Base-by-base conservation (phyloP, 92 coral and sea anemone species). In the Phenganax marumi region DNA sequence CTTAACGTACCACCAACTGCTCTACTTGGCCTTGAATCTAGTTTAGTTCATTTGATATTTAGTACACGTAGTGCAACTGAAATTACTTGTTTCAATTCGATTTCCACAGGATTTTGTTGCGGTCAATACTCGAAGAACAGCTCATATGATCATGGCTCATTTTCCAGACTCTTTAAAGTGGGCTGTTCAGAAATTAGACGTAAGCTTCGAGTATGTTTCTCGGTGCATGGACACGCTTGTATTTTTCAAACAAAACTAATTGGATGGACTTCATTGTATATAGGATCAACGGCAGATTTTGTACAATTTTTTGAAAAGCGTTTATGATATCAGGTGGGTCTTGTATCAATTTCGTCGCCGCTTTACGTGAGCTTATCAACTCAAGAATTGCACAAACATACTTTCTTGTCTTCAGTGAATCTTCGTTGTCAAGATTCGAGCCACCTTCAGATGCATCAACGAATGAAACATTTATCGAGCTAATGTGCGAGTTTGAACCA, bases 401-500 rank as follows among this genome's bases (percentile, higher is more conserved):
- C 43, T 22, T 43, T 70, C 5, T 17, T 48, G 5, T 70, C 9
- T 47, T 55, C 62, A 86, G 89, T 68, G 84, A 89, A 25, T 55
- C 91, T 10, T 89, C 90, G 19, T 84, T 87, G 18, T 80, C 84
- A 17, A 90, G 90, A 50, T 91, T 82, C 12, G 98, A 95, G 50
- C 82, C 84, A 51, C 84, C 87, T 0, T 92, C 98, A 10, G 98
- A 92, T 52, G 95, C 91, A 0, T 89, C 93, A 52, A 90, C 91
- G 17, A 97, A 95, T 64, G 98, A 95, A 88, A 89, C 82, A 82
- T 95, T 92, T 87, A 95, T 95, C 63, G 95, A 95, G 62, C 73
- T 95, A 88, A 95, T 95, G 98, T 95, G 98, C 80, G 91, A 91
- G 76, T 87, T 79, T 86, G 95, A 95, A 69, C 95, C 91, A 84